phyloP scores from a whole-genome alignment of 2,888 invertebrate genomes.

The Ferrisia virgata region DNA sequence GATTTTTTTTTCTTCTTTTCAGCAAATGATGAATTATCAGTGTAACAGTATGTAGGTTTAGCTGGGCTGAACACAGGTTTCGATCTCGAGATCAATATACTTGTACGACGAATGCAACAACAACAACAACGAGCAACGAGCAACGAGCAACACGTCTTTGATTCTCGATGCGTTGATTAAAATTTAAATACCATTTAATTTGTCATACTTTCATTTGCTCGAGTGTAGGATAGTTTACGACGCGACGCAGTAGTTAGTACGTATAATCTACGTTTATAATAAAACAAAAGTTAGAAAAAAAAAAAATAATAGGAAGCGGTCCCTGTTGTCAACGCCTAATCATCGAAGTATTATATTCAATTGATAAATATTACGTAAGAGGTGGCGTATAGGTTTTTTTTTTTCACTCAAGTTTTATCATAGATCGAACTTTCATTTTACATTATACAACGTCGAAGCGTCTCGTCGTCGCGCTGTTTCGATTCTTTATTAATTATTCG shows the following conservation, averaged over 20 bases:
- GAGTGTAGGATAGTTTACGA: background rate
- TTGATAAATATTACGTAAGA: constrained; percentile 21
- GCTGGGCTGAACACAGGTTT: background rate
- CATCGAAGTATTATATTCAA: constrained; percentile 14
- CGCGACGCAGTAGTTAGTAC: background rate
- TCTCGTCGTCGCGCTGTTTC: background rate
- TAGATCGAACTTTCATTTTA: constrained; percentile 28
- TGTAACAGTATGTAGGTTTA: background rate
- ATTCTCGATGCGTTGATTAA: background rate
- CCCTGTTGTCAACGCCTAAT: constrained; percentile 21
- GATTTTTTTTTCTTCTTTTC: background rate
- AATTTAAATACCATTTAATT: background rate
- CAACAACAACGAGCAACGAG: no score
- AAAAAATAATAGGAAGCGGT: constrained; percentile 30
- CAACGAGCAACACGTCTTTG: background rate
- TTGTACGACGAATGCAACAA: no score
- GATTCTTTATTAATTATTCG: constrained; percentile 28
- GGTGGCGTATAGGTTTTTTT: background rate
- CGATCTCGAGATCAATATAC: background rate
- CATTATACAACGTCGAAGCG: background rate
- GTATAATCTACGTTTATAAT: no score
- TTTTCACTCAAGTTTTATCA: background rate
- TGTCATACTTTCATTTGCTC: constrained; percentile 18
- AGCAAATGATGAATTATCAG: background rate
- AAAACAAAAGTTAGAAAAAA: constrained; percentile 25